phyloP scores from a whole-genome alignment of 2,888 invertebrate species.

The Thymelicus acteon region DNA sequence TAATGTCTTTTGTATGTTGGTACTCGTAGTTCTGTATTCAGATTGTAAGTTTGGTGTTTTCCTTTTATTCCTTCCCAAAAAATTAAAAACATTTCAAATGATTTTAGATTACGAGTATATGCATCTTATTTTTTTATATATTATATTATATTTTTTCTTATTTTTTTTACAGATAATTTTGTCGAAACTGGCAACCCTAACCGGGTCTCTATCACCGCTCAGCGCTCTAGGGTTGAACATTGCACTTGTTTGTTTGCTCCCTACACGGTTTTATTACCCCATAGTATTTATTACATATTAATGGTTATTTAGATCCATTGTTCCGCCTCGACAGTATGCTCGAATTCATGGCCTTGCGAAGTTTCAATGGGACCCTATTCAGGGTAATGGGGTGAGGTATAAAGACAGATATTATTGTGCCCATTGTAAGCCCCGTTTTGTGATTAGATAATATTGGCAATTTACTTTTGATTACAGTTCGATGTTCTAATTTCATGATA shows the following conservation, averaged over 20 bases:
- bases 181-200: background rate
- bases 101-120: no score
- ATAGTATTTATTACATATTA: slow-evolving; percentile 85
- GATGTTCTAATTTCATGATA: slow-evolving; percentile 6
- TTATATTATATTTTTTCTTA: no score
- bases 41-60: no score
- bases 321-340: slow-evolving; percentile 81
- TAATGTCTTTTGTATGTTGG: no score
- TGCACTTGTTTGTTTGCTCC: slow-evolving; percentile 84
- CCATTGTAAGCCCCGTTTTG: slow-evolving; percentile 57
- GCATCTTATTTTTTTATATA: no score
- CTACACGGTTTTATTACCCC: slow-evolving; percentile 78
- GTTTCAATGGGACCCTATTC: slow-evolving; percentile 68
- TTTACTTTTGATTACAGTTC: slow-evolving; percentile 45
- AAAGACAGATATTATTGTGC: slow-evolving; percentile 62
- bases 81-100: no score
- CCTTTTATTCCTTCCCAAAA: no score
- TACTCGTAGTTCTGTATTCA: no score
- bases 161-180: background rate
- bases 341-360: slow-evolving; percentile 79
- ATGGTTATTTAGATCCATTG: slow-evolving; percentile 85
- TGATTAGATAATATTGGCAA: slow-evolving; percentile 63
- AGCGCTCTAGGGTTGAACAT: slow-evolving; percentile 73
- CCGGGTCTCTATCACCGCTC: slow-evolving; percentile 48
- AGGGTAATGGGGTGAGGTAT: slow-evolving; percentile 61